phyloP scores from a whole-genome alignment of 2,888 invertebrate genomes.

The Stenchaetothrips biformis region DNA sequence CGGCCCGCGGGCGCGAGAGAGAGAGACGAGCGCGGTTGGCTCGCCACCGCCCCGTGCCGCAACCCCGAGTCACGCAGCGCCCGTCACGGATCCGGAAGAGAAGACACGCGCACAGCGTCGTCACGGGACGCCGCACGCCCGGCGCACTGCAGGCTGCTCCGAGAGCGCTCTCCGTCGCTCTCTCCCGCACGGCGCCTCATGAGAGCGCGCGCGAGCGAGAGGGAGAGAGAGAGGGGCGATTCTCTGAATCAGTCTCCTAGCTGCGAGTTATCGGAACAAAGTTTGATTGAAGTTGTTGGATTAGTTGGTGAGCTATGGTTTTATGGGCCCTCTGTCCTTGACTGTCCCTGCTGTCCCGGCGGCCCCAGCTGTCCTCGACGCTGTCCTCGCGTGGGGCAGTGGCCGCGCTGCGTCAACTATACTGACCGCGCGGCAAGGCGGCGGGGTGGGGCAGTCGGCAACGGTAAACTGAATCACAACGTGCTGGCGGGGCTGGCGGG shows the following conservation, averaged over 20 bases:
- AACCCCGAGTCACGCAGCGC: no score
- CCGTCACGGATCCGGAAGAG: no score
- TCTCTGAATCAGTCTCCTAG: background rate
- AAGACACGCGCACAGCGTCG: background rate
- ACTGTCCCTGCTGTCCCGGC: background rate
- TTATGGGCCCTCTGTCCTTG: slow-evolving; percentile 1
- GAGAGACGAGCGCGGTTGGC: no score
- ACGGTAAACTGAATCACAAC: slow-evolving; percentile 13
- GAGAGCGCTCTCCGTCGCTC: no score
- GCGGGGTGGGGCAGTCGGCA: background rate
- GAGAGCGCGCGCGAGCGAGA: no score
- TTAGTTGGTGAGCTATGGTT: slow-evolving; percentile 24
- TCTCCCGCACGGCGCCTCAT: no score
- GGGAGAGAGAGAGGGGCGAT: no score
- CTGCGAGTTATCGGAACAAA: slow-evolving; percentile 21
- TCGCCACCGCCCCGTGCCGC: no score
- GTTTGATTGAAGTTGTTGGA: slow-evolving; percentile 23
- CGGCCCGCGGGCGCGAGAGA: no score
- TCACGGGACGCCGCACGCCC: slow-evolving; percentile 8
- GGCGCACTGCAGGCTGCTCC: background rate
- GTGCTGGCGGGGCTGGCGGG: no score
- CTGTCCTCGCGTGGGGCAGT: background rate
- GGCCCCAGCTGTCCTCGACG: background rate
- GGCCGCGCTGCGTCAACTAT: no score
- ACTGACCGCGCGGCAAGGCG: no score